Evolutionary conservation across 1,140 invertebrate genomes (phyloP).

Genomic region (Drosophila kohkoa): DNA sequence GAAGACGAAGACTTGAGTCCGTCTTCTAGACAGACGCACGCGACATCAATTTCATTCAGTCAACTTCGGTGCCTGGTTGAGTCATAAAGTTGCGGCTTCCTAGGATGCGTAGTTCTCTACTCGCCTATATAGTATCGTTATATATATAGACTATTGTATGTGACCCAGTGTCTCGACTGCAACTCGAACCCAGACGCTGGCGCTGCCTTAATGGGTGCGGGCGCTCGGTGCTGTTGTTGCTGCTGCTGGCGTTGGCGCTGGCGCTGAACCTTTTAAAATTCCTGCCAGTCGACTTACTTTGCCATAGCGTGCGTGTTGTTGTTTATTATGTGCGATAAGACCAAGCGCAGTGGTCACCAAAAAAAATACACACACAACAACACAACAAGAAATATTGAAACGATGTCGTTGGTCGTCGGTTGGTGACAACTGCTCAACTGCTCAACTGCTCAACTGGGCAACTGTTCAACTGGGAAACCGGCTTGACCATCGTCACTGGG

Average conservation of each 20-base stretch:
- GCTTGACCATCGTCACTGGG: slow-evolving; percentile 53
- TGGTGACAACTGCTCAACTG: slow-evolving; percentile 14
- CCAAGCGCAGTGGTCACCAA: slow-evolving; percentile 57
- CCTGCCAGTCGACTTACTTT: slow-evolving; percentile 69
- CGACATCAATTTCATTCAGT: slow-evolving; percentile 74
- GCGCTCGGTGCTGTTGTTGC: not conserved
- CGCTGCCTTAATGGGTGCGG: slow-evolving; percentile 33
- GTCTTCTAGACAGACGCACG: slow-evolving; percentile 70
- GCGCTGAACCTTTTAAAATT: slow-evolving; percentile 84
- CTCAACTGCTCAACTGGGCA: slow-evolving; percentile 13
- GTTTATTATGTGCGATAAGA: slow-evolving; percentile 80
- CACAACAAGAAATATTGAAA: slow-evolving; percentile 63
- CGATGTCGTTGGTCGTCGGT: slow-evolving; percentile 45
- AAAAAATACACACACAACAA: slow-evolving; percentile 44
- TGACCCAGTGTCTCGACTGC: slow-evolving; percentile 67
- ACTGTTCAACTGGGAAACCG: slow-evolving; percentile 52
- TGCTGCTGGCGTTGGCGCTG: slow-evolving; percentile 34
- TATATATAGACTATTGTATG: slow-evolving; percentile 32
- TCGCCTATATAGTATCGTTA: too few relatives aligned
- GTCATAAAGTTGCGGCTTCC: slow-evolving; percentile 73
- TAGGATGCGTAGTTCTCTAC: slow-evolving; percentile 54
- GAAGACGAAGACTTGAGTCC: slow-evolving; percentile 7
- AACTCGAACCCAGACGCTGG: not conserved
- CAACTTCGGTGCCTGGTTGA: slow-evolving; percentile 46
- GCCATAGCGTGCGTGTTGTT: slow-evolving; percentile 68